phyloP scores from a whole-genome alignment of 2,113 vertebrate species.

The Grallaria varia region DNA sequence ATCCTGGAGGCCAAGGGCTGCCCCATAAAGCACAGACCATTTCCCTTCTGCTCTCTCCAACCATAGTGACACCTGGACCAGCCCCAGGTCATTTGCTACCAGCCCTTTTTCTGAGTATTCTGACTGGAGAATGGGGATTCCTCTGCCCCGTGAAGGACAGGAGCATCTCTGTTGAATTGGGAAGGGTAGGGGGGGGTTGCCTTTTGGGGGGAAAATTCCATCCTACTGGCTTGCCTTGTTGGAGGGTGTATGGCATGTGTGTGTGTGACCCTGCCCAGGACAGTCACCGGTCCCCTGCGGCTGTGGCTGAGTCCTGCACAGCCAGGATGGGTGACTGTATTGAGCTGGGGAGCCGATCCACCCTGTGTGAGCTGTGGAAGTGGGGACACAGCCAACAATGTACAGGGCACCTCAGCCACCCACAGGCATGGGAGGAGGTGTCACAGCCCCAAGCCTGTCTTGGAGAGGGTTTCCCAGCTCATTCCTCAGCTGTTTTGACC shows the following conservation, averaged over 20 bases:
- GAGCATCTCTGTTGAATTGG: background rate
- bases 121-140: background rate
- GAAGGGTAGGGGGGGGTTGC: background rate
- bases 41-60: background rate
- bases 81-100: background rate
- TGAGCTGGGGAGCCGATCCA: background rate
- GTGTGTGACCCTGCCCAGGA: background rate
- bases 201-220: background rate
- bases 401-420: too few relatives aligned
- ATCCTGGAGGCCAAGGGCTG: background rate
- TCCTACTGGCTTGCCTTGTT: background rate
- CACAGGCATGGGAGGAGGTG: too few relatives aligned
- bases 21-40: background rate
- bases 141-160: background rate
- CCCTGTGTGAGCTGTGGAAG: background rate
- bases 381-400: background rate
- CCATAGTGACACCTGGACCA: background rate
- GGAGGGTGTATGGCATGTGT: background rate
- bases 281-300: background rate
- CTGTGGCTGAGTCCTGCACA: background rate
- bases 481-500: background rate
- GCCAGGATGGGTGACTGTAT: background rate
- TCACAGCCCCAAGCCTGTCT: background rate
- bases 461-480: background rate
- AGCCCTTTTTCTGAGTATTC: background rate